These are phyloP conservation scores for Cheilosia vernalis DNA, from an alignment of 2,888 invertebrate species.

Conservation along the genomic window DNA sequence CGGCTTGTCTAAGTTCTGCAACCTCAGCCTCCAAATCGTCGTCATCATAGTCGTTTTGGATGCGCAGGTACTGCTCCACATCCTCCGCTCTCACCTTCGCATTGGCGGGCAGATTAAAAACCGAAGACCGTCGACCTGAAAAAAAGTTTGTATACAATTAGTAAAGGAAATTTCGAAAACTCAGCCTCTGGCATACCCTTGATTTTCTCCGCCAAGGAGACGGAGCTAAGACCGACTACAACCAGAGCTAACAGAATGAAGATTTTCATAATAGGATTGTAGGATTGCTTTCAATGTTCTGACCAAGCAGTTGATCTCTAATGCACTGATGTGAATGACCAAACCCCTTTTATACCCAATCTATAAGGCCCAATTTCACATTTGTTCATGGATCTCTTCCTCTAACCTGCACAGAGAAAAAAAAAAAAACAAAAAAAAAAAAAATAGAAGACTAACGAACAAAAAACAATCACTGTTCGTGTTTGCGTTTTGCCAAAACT, in stretches of 20 bases:
- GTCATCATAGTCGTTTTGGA: conserved; percentile 42
- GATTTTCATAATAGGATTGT: conserved; percentile 48
- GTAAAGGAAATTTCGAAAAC: conserved; percentile 4
- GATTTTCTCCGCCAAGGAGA: conserved; percentile 38
- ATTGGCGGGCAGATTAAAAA: conserved; percentile 75
- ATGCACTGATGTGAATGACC: conserved; percentile 57
- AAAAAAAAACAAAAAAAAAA: conserved; percentile 1
- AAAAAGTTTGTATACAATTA: background rate
- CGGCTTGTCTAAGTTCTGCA: conserved; percentile 56
- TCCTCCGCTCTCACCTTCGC: conserved; percentile 71
- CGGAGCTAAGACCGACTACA: conserved; percentile 26
- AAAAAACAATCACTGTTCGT: conserved; percentile 64
- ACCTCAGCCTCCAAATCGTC: conserved; percentile 32
- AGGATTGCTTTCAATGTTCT: conserved; percentile 46
- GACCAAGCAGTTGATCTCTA: conserved; percentile 60
- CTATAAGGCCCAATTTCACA: conserved; percentile 27
- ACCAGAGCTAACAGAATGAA: conserved; percentile 41
- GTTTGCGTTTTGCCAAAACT: conserved; percentile 65
- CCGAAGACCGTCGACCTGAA: conserved; percentile 72
- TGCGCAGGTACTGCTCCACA: conserved; percentile 50
- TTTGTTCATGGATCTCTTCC: conserved; percentile 24
- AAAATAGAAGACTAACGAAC: conserved; percentile 32
- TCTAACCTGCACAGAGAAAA: background rate
- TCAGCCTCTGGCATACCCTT: conserved; percentile 71
- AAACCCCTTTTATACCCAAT: conserved; percentile 65